phyloP scores from a whole-genome alignment of 2,797 vertebrate species.

The Anableps anableps region DNA sequence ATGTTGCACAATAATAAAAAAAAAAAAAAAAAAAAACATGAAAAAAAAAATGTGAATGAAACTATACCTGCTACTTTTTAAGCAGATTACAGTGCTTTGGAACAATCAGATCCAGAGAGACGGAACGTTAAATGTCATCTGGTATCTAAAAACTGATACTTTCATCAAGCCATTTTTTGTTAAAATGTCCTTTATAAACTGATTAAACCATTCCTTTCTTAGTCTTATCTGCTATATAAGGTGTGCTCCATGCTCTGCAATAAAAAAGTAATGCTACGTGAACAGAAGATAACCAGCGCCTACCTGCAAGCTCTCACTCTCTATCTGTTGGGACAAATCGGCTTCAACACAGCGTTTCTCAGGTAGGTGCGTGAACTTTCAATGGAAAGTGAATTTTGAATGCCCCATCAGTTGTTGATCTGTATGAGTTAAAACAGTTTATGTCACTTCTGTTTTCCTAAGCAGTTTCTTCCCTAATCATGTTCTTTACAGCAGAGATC shows the following conservation, averaged over 20 bases:
- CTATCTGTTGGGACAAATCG: slow-evolving; percentile 69
- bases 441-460: not conserved
- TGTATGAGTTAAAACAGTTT: not conserved
- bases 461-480: slow-evolving; percentile 12
- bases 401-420: not conserved
- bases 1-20: not conserved
- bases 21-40: not conserved
- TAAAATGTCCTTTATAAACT: not conserved
- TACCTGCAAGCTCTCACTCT: slow-evolving; percentile 43
- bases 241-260: not conserved
- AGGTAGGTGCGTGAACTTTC: slow-evolving; percentile 31
- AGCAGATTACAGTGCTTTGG: not conserved
- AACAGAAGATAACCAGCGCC: slow-evolving; percentile 37
- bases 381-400: not conserved
- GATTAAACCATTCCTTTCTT: not conserved
- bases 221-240: not conserved
- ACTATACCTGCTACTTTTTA: not conserved
- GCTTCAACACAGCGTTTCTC: slow-evolving; percentile 65
- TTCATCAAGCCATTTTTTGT: not conserved
- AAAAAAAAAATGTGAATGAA: not conserved
- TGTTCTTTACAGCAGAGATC: not conserved
- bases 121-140: not conserved
- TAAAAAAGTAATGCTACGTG: not conserved
- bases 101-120: not conserved
- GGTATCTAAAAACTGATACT: not conserved